phyloP scores from a whole-genome alignment of 2,113 vertebrate genomes.

The Anas platyrhynchos region DNA sequence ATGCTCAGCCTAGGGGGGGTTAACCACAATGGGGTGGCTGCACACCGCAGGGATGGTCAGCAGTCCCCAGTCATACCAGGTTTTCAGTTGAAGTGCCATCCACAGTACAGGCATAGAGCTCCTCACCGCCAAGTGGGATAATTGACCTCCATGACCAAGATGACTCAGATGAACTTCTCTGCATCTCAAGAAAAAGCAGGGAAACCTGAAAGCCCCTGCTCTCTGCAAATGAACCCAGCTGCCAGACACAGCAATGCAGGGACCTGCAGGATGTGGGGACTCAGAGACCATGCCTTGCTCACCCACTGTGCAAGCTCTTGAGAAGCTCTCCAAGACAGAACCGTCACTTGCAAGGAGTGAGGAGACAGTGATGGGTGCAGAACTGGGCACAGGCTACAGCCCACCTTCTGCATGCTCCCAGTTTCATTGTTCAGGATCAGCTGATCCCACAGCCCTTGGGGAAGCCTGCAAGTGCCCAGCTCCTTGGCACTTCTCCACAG shows the following conservation, averaged over 20 bases:
- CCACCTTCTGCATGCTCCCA: neutral
- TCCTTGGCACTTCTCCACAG: neutral
- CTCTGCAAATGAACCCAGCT: accelerated
- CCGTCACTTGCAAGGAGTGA: too few species aligned
- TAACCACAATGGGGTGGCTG: neutral
- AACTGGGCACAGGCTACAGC: too few species aligned
- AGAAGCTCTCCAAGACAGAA: neutral
- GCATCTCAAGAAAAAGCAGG: neutral
- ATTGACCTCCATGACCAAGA: neutral
- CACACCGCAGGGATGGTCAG: accelerated
- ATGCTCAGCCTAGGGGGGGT: accelerated
- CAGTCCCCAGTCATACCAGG: neutral
- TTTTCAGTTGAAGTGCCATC: neutral
- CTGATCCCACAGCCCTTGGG: neutral
- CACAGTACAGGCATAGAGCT: neutral
- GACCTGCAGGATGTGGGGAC: too few species aligned
- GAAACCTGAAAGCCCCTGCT: neutral
- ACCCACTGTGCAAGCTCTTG: neutral
- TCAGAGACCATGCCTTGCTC: neutral
- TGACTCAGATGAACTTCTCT: neutral
- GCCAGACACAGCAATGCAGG: neutral
- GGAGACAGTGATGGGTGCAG: accelerated
- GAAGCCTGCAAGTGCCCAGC: neutral
- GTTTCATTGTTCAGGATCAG: neutral
- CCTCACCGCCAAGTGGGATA: neutral